Conservation (phyloP, 2,888 invertebrate species). For the Rosalia funebris region DNA sequence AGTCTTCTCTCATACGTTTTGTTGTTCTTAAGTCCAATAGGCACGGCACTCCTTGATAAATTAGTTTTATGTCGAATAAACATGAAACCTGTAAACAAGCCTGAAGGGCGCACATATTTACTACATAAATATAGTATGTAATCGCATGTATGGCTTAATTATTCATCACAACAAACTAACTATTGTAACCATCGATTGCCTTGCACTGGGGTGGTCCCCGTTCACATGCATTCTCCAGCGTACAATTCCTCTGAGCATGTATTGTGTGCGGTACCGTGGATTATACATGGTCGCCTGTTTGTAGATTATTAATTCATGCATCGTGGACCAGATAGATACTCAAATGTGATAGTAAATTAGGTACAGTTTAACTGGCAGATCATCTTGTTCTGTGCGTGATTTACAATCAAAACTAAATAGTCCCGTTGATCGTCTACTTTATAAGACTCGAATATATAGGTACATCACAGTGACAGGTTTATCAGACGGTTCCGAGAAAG, state of each 20-base stretch:
- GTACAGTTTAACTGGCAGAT: no score
- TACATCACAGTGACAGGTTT: no score
- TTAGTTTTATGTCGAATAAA: background rate
- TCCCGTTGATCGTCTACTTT: no score
- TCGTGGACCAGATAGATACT: slow-evolving; percentile 53
- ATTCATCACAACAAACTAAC: slow-evolving; percentile 58
- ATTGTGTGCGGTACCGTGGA: slow-evolving; percentile 56
- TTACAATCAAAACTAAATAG: no score
- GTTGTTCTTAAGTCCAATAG: no score
- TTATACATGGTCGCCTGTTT: slow-evolving; percentile 57
- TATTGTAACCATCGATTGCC: slow-evolving; percentile 59
- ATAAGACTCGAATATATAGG: no score
- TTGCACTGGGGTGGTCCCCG: slow-evolving; percentile 57
- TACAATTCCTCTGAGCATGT: slow-evolving; percentile 59
- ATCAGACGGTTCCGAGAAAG: no score
- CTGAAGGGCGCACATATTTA: background rate
- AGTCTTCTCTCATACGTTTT: no score
- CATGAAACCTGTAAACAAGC: background rate
- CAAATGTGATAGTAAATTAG: no score
- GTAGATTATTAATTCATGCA: slow-evolving; percentile 56
- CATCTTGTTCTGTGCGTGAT: no score
- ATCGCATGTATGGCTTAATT: slow-evolving; percentile 48
- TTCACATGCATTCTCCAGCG: slow-evolving; percentile 56
- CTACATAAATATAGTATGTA: slow-evolving; percentile 14
- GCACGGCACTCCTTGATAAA: background rate